Conservation (phyloP, 2,113 vertebrate species). For the Pachycephala philippinensis region DNA sequence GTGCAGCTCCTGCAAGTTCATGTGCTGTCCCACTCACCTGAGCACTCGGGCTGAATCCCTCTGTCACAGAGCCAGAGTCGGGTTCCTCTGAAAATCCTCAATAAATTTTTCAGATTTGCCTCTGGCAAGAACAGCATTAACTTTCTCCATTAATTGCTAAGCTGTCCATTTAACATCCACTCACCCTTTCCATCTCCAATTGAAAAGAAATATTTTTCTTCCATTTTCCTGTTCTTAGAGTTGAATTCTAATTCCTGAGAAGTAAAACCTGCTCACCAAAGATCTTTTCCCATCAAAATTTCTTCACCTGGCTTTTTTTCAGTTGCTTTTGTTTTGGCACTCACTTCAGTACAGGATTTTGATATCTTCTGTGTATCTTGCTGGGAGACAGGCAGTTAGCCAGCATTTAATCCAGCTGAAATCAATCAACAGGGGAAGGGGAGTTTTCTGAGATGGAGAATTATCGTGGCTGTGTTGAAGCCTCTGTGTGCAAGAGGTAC, state of each 20-base stretch:
- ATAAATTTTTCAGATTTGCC: background rate
- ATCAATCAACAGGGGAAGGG: background rate
- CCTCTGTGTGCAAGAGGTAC: background rate
- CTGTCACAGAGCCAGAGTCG: accelerated
- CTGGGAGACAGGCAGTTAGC: background rate
- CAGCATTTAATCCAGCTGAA: background rate
- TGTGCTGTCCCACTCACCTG: accelerated
- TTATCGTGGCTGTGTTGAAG: background rate
- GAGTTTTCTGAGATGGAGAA: background rate
- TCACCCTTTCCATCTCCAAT: background rate
- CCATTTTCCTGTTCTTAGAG: background rate
- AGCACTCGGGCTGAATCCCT: accelerated
- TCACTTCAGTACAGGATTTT: background rate
- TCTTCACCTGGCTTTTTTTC: background rate
- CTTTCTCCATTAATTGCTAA: background rate
- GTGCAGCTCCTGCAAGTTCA: accelerated
- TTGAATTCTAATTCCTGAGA: background rate
- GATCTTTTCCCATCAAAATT: background rate
- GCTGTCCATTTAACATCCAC: background rate
- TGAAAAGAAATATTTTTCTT: background rate
- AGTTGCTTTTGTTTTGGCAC: background rate
- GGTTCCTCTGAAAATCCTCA: background rate
- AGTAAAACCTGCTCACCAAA: background rate
- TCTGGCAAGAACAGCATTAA: background rate
- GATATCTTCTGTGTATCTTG: background rate